Percentiles rank a stretch among this genome's conserved stretches.
These are phyloP conservation scores for Girardinus metallicus DNA, from an alignment of 2,797 vertebrate species.

Conservation along the genomic window DNA sequence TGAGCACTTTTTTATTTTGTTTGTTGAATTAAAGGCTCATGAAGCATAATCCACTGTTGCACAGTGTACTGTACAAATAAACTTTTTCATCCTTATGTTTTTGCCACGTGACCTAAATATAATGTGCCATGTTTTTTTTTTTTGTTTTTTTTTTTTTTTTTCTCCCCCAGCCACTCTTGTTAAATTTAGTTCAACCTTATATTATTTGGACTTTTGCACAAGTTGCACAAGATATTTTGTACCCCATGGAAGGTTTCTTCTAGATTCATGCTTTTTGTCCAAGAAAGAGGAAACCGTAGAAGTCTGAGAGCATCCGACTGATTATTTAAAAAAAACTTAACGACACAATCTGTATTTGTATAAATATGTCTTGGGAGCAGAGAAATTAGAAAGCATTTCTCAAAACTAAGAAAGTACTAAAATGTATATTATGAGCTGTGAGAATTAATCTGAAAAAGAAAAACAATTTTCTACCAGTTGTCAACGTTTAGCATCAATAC, in stretches of 20 bases:
- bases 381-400: conserved; percentile 44
- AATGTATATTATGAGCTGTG: conserved; percentile 65
- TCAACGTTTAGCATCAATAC: conserved; percentile 41
- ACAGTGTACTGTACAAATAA: conserved; percentile 53
- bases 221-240: conserved; percentile 71
- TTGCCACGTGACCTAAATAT: conserved; percentile 30
- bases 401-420: conserved; percentile 57
- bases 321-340: conserved; percentile 2
- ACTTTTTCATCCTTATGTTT: conserved; percentile 39
- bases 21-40: conserved; percentile 62
- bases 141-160: no score
- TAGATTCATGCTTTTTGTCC: conserved; percentile 32
- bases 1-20: conserved; percentile 68
- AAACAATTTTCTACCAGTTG: conserved; percentile 47
- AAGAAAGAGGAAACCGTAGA: conserved; percentile 17
- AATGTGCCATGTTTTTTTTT: conserved; percentile 52
- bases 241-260: conserved; percentile 46
- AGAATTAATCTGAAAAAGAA: conserved; percentile 58
- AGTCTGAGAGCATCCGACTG: background rate
- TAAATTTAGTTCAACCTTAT: conserved; percentile 18
- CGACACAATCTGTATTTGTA: conserved; percentile 22
- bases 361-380: conserved; percentile 45
- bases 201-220: conserved; percentile 69
- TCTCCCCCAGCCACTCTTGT: conserved; percentile 26
- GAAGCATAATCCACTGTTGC: conserved; percentile 53